These are phyloP conservation scores for Pelecanoides urinatrix DNA, from an alignment of 2,113 vertebrate species.

Conservation along the genomic window DNA sequence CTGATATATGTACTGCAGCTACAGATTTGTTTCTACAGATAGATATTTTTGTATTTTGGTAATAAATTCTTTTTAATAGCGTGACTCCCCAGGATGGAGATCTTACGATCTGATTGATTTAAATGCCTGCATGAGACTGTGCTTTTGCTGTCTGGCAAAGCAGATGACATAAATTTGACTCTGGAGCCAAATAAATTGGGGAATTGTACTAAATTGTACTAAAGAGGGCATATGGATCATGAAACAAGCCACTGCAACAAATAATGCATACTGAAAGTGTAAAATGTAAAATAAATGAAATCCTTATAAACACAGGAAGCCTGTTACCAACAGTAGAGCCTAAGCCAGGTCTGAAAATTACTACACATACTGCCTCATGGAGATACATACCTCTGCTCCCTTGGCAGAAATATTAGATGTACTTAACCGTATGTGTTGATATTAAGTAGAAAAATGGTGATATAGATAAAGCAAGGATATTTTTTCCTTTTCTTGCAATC, in stretches of 20 bases:
- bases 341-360: neutral
- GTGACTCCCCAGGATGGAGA: neutral
- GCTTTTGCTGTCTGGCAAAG: conserved; percentile 15
- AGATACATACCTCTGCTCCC: neutral
- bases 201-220: conserved; percentile 19
- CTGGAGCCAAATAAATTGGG: conserved; percentile 24
- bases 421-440: neutral
- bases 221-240: neutral
- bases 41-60: neutral
- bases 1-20: neutral
- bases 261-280: neutral
- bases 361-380: neutral
- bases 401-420: neutral
- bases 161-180: conserved; percentile 25
- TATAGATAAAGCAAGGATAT: neutral
- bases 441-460: neutral
- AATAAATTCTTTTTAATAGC: conserved; percentile 12
- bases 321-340: neutral
- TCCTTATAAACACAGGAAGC: neutral
- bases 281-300: conserved; percentile 1
- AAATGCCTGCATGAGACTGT: neutral
- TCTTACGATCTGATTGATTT: conserved; percentile 40
- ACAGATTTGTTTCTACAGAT: conserved; percentile 6
- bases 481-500: neutral
- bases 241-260: neutral